Conservation (phyloP, 2,888 invertebrate species). For the Tuberolachnus salignus region DNA sequence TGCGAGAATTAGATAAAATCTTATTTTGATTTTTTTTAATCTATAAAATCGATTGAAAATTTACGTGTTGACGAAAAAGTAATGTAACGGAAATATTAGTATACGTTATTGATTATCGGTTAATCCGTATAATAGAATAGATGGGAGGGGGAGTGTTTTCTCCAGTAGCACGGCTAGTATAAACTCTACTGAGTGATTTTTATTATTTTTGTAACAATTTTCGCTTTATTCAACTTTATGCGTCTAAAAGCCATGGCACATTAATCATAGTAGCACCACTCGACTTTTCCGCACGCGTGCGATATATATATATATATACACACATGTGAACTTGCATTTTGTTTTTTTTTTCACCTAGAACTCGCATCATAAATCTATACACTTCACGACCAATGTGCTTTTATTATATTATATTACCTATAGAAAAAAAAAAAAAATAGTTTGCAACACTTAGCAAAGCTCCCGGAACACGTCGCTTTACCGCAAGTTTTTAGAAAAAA, state of each 20-base stretch:
- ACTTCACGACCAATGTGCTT: constrained; percentile 22
- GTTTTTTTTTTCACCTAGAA: constrained; percentile 32
- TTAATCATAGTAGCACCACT: constrained; percentile 48
- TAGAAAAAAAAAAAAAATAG: constrained; percentile 13
- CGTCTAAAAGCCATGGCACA: constrained; percentile 30
- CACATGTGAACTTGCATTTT: background rate
- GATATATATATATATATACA: too few species aligned
- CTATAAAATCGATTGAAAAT: too few species aligned
- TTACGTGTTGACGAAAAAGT: too few species aligned
- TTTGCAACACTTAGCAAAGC: constrained; percentile 15
- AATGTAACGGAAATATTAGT: background rate
- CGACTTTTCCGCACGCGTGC: constrained; percentile 12
- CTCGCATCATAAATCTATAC: constrained; percentile 38
- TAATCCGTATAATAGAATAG: background rate
- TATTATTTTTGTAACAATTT: constrained; percentile 36
- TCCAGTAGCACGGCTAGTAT: background rate
- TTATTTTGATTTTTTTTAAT: too few species aligned
- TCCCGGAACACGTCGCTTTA: background rate
- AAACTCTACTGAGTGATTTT: constrained; percentile 23
- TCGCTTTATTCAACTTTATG: constrained; percentile 22
- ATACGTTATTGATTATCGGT: background rate
- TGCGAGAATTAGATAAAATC: too few species aligned
- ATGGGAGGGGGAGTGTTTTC: too few species aligned
- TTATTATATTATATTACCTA: background rate
- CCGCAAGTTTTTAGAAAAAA: background rate